These are phyloP conservation scores for Monopterus albus DNA, from an alignment of 2,113 vertebrate species.

Conservation along the genomic window DNA sequence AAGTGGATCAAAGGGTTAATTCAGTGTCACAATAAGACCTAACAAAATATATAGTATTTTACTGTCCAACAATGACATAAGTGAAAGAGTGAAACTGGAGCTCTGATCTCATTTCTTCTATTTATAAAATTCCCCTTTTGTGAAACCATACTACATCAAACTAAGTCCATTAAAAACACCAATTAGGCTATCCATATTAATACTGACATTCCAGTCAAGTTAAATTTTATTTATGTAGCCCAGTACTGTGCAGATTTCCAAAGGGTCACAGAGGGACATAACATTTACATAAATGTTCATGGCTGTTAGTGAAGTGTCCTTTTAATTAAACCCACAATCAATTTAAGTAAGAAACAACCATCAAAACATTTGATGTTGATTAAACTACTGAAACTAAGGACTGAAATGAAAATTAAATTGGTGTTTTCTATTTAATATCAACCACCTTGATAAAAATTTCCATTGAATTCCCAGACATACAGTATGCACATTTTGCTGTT, in stretches of 20 bases:
- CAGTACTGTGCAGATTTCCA: slow-evolving; percentile 1
- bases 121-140: slow-evolving; percentile 50
- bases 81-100: slow-evolving; percentile 16
- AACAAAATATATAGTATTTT: slow-evolving; percentile 19
- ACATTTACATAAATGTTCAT: background rate
- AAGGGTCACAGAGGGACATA: no score
- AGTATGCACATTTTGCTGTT: slow-evolving; percentile 65
- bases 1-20: background rate
- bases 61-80: slow-evolving; percentile 1
- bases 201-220: background rate
- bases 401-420: slow-evolving; percentile 9
- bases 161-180: slow-evolving; percentile 12
- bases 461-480: slow-evolving; percentile 76
- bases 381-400: slow-evolving; percentile 2
- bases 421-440: background rate
- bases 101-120: slow-evolving; percentile 60
- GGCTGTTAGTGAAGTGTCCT: background rate
- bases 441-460: slow-evolving; percentile 17
- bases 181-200: slow-evolving; percentile 22
- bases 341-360: background rate
- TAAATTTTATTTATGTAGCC: no score
- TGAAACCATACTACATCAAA: slow-evolving; percentile 35
- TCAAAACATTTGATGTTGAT: background rate
- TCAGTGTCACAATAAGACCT: background rate
- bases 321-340: background rate